phyloP scores from a whole-genome alignment of 2,888 invertebrate species.

The Leptura quadrifasciata region DNA sequence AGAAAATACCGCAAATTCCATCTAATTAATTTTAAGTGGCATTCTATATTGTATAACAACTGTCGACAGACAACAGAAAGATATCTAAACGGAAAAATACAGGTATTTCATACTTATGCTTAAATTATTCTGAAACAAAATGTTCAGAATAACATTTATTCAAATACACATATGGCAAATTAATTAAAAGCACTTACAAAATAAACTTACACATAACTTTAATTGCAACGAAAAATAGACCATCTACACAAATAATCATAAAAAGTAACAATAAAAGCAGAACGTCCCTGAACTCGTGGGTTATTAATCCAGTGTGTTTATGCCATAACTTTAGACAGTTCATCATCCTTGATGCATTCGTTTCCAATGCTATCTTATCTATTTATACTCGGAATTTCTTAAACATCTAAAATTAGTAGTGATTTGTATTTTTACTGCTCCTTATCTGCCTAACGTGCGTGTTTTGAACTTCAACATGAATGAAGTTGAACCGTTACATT shows the following conservation, averaged over 20 bases:
- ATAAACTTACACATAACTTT: no score
- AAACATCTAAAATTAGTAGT: conserved; percentile 35
- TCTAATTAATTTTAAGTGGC: no score
- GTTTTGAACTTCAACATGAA: conserved; percentile 16
- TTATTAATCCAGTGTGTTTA: conserved; percentile 1
- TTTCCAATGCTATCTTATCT: conserved; percentile 18
- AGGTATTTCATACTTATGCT: no score
- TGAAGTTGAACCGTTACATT: conserved; percentile 16
- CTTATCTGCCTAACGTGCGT: conserved; percentile 19
- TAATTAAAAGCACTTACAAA: no score
- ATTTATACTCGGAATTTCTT: conserved; percentile 21
- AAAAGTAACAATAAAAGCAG: not conserved
- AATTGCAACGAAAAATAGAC: no score
- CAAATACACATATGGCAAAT: no score
- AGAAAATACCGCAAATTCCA: no score
- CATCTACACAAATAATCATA: not conserved
- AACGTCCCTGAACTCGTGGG: not conserved
- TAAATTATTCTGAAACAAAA: no score
- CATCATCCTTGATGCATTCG: conserved; percentile 7
- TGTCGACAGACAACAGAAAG: no score
- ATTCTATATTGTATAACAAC: no score
- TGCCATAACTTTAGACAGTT: conserved; percentile 7
- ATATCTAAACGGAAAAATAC: no score
- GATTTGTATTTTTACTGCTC: conserved; percentile 35
- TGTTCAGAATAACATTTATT: no score